These are phyloP conservation scores for Zaprionus bogoriensis DNA, from an alignment of 2,888 invertebrate genomes.

Conservation along the genomic window DNA sequence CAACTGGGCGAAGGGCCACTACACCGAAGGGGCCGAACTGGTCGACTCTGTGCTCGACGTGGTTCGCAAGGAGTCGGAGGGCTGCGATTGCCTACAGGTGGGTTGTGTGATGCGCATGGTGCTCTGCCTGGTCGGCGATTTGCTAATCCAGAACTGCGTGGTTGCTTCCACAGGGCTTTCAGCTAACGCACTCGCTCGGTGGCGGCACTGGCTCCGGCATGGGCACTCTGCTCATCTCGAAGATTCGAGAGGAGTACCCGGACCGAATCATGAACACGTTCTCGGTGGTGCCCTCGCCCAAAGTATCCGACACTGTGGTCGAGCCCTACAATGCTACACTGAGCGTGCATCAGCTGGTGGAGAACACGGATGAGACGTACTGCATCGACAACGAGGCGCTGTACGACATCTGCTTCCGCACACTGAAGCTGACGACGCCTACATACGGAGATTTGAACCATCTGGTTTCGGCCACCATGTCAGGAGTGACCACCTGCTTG, in stretches of 20 bases:
- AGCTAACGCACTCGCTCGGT: conserved; percentile 91
- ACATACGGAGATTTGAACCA: conserved; percentile 97
- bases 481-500: conserved; percentile 93
- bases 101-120: too few species aligned
- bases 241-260: conserved; percentile 94
- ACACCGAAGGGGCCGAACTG: conserved; percentile 95
- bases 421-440: conserved; percentile 93
- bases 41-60: conserved; percentile 93
- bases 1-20: conserved; percentile 96
- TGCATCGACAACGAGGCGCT: conserved; percentile 97
- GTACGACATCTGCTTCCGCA: conserved; percentile 96
- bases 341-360: conserved; percentile 93
- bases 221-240: conserved; percentile 93
- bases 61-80: conserved; percentile 93
- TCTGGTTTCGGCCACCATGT: conserved; percentile 93
- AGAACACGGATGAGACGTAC: conserved; percentile 95
- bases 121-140: not conserved
- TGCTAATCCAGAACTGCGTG: not conserved
- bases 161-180: conserved; percentile 86
- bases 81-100: conserved; percentile 93
- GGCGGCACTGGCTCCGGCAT: conserved; percentile 95
- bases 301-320: conserved; percentile 86
- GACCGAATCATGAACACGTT: conserved; percentile 94
- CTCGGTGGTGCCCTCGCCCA: conserved; percentile 92
- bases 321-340: conserved; percentile 96